Conservation (phyloP, 1,140 invertebrate species). For the Bombus ignitus region DNA sequence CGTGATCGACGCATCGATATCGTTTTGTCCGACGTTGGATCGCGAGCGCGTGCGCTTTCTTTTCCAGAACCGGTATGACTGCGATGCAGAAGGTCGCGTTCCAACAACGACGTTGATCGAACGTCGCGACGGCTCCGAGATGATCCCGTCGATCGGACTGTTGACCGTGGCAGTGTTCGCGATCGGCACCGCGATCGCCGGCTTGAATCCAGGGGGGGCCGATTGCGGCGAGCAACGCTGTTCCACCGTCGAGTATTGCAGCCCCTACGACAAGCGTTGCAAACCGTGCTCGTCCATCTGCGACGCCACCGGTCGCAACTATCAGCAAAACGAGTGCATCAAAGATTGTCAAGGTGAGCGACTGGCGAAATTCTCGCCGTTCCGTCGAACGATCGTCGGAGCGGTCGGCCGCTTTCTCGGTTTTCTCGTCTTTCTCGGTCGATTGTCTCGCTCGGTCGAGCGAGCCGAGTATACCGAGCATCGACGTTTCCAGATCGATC, state of each 20-base stretch:
- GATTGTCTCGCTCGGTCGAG: too few species aligned
- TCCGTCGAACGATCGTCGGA: too few species aligned
- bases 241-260: constrained; percentile 83
- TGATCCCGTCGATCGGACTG: neutral
- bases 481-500: constrained; percentile 20
- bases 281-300: constrained; percentile 81
- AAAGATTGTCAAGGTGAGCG: constrained; percentile 83
- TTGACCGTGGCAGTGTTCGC: neutral
- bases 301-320: constrained; percentile 81
- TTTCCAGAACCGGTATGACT: neutral
- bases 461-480: too few species aligned
- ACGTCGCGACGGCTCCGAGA: neutral
- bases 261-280: constrained; percentile 81
- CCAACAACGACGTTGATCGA: neutral
- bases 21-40: neutral
- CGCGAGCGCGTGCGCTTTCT: neutral
- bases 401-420: too few species aligned
- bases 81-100: neutral
- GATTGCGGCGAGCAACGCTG: constrained; percentile 82
- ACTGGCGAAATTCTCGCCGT: accelerated
- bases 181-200: constrained; percentile 57
- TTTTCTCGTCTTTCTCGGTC: too few species aligned
- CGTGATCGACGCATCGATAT: neutral
- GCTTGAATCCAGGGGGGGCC: constrained; percentile 77
- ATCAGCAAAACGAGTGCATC: constrained; percentile 81